phyloP scores from a whole-genome alignment of 2,797 vertebrate genomes.

The Gobio occitaniae region DNA sequence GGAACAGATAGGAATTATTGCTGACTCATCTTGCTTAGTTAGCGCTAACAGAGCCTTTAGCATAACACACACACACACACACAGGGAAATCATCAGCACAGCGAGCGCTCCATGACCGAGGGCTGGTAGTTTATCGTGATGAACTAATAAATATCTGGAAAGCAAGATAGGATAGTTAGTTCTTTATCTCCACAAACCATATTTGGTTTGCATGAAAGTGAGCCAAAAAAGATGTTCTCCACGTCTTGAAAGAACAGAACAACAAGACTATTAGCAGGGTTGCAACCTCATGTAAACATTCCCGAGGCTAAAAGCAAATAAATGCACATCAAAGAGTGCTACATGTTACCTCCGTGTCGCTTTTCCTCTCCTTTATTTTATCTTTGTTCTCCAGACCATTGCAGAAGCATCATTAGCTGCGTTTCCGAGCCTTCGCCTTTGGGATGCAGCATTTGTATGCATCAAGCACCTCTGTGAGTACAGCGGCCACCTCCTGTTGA shows the following conservation, averaged over 20 bases:
- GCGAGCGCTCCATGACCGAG: background rate
- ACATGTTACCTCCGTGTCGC: constrained; percentile 38
- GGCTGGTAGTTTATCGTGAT: constrained; percentile 27
- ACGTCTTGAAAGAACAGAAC: constrained; percentile 21
- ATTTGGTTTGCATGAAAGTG: constrained; percentile 8
- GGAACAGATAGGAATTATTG: background rate
- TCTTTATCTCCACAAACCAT: constrained; percentile 31
- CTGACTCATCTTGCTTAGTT: constrained; percentile 21
- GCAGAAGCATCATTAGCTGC: constrained; percentile 46
- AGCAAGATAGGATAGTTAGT: constrained; percentile 13
- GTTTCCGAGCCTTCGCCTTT: constrained; percentile 35
- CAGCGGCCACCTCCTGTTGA: constrained; percentile 9
- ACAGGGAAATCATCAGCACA: background rate
- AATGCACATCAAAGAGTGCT: constrained; percentile 50
- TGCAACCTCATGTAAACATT: constrained; percentile 51
- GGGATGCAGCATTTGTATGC: constrained; percentile 48
- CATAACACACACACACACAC: background rate
- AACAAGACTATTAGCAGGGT: constrained; percentile 35
- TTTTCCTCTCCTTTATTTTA: constrained; percentile 47
- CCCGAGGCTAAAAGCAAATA: constrained; percentile 33
- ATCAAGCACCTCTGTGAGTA: constrained; percentile 20
- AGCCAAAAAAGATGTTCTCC: constrained; percentile 1
- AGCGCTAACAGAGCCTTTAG: constrained; percentile 17
- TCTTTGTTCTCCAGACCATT: constrained; percentile 48
- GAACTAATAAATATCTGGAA: constrained; percentile 15